Percentiles rank a stretch among this genome's conserved stretches.
These are phyloP conservation scores for Rapana venosa DNA, from an alignment of 2,888 invertebrate genomes.

Conservation along the genomic window DNA sequence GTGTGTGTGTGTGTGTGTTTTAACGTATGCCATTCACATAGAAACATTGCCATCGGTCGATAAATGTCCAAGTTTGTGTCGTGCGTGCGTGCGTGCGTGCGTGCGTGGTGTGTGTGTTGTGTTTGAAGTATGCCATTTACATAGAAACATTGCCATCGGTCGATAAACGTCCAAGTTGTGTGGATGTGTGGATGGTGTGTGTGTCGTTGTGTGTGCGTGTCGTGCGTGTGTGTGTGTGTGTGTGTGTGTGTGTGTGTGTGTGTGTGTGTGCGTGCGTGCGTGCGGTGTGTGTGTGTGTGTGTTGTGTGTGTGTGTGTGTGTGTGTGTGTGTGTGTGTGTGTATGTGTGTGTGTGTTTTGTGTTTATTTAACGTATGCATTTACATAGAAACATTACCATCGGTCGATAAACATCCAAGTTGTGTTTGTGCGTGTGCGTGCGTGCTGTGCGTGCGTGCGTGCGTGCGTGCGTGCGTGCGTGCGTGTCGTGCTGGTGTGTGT, in stretches of 20 bases:
- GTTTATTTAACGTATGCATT: conserved; percentile 72
- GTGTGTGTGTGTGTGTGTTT: neutral
- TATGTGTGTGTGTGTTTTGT: conserved; percentile 47
- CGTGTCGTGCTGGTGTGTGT: neutral
- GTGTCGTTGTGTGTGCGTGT: no score
- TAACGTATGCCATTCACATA: neutral
- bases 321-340: conserved; percentile 16
- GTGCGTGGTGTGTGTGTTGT: no score
- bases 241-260: conserved; percentile 3
- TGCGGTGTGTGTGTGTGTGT: neutral
- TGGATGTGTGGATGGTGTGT: no score
- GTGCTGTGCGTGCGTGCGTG: no score
- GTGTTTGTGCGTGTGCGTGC: no score
- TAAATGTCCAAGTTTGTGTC: no score
- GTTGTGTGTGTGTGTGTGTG: neutral
- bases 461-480: no score
- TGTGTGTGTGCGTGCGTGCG: neutral
- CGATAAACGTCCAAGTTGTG: no score
- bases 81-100: no score
- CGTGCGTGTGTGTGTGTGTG: neutral
- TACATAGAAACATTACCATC: conserved; percentile 75
- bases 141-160: no score
- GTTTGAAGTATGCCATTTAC: no score
- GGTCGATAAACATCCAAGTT: conserved; percentile 75
- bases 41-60: neutral